Base-by-base conservation (phyloP, 2,888 invertebrate genomes). In the Meteorus cinctellus region DNA sequence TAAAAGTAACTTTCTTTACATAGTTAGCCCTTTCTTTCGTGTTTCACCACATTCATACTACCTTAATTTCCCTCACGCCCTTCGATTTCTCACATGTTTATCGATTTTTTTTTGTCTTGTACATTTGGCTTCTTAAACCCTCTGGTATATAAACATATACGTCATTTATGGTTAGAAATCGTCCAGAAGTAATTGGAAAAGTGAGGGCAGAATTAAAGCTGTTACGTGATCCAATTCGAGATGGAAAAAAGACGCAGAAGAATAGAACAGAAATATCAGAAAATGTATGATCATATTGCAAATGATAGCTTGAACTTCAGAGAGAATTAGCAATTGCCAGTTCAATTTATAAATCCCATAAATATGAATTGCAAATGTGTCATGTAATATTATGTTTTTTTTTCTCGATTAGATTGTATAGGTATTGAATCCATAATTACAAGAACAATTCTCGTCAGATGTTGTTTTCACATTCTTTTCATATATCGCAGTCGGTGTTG, bases 221-320 rank as follows among this genome's bases (percentile, higher is more conserved):
- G 78, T 80, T 81, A 81, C 80, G 80, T 80, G 81, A 81, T 80
- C 79, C 76, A 78, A 80, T 80, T 78, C 72, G 72, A 72, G 71
- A 75, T 63, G 16, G 36, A 19, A n/a, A 62, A 36, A 29, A 41
- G 10, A 55, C 19, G 3, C 48, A 4, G n/a, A 16, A 48, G 16
- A 16, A 48, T 16, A 10, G 16, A 68, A 24, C 24, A 24, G 24
- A 24, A 24, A 24, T 24, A 24, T 24, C 24, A 4, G 31, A 51
- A 36, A 70, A 19, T 31, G 12, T 12, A 70, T 34, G 6, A 4
- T 34, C 5, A 65, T 6, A 16, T 36, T 19, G 14, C 14, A 27
- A 29, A 4, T 31, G 4, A 24, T 62, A 62, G 2, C 29, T 29
- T 4, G 8, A 27, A 8, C 8, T 6, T 6, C 34, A 34, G 34